phyloP scores from a whole-genome alignment of 2,113 vertebrate species.

The Astur gentilis region DNA sequence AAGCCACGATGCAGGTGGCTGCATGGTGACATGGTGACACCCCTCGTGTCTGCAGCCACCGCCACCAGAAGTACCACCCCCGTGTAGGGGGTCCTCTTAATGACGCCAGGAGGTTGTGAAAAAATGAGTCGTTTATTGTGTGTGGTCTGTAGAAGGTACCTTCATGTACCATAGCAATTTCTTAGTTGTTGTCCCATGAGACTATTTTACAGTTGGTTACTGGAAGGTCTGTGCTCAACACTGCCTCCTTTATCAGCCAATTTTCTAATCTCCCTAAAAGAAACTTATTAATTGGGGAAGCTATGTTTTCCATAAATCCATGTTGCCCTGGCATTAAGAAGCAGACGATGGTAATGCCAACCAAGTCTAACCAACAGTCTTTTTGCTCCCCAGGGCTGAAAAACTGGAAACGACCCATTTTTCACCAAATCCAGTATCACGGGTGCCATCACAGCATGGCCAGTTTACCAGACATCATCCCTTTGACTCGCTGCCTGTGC shows the following conservation, averaged over 20 bases:
- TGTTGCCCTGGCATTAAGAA: background rate
- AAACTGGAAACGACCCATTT: rapidly evolving
- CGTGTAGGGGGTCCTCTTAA: rapidly evolving
- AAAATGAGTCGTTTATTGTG: background rate
- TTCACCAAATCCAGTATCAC: background rate
- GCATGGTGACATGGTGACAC: background rate
- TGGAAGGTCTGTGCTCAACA: background rate
- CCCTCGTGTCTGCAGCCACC: background rate
- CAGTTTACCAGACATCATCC: background rate
- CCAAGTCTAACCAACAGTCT: background rate
- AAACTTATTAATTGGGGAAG: rapidly evolving
- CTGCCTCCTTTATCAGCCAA: background rate
- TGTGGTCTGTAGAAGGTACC: background rate
- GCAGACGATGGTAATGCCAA: background rate
- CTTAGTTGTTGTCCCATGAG: background rate
- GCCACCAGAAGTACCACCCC: background rate
- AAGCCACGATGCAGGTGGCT: background rate
- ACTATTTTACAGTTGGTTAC: background rate
- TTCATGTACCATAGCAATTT: background rate
- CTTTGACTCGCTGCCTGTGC: background rate
- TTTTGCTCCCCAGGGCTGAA: background rate
- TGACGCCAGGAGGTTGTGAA: rapidly evolving
- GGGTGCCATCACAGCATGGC: rapidly evolving
- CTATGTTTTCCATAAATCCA: background rate
- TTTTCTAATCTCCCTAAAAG: background rate